Evolutionary conservation across 2,888 invertebrate genomes (phyloP), one percentile per base, ranked within the genome.

Genomic region (Chloroclystis v-ata): DNA sequence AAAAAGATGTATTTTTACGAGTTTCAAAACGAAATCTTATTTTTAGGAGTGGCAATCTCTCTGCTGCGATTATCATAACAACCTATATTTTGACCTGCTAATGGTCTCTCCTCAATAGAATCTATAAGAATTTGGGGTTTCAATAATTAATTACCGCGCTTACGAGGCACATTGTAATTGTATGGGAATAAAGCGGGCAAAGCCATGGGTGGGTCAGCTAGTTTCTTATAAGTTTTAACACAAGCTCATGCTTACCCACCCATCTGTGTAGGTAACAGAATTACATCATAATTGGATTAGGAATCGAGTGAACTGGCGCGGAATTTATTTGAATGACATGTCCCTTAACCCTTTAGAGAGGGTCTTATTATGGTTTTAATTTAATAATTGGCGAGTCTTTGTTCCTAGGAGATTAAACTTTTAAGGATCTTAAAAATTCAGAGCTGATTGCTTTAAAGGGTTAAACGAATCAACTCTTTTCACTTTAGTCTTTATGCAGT

Each of bases 271-370:
- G 35, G 35, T 35, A 79, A 82, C 69, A 66, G 62, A 71, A 70
- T 82, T 78, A 78, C 64, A 49, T 63, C 57, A 61, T 81, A 80
- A 82, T 77, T 74, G 71, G 71, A 80, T 82, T 78, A 81, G 67
- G 56, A 60, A 57, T 63, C 57, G 61, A 68, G 69, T 73, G 69
- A 73, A 75, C 71, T 69, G 74, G 70, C 72, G 69, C 63, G 68
- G 74, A 78, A 79, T 73, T 76, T 73, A 75, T 77, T 75, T 69
- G 73, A 77, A 77, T 71, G 76, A 70, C 72, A 70, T 68, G 76
- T 71, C 74, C 63, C 75, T 76, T 76, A 78, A 79, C 78, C 78
- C 77, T 69, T 69, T 69, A 44, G 32, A 47, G 47, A 48, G 61
- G 64, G 52, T 47, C 56, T 61, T 63, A 65, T 63, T 60, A 30